Percentiles rank a stretch among this genome's conserved stretches.
Conservation (phyloP, 1,140 invertebrate species). For the Microplitis demolitor region DNA sequence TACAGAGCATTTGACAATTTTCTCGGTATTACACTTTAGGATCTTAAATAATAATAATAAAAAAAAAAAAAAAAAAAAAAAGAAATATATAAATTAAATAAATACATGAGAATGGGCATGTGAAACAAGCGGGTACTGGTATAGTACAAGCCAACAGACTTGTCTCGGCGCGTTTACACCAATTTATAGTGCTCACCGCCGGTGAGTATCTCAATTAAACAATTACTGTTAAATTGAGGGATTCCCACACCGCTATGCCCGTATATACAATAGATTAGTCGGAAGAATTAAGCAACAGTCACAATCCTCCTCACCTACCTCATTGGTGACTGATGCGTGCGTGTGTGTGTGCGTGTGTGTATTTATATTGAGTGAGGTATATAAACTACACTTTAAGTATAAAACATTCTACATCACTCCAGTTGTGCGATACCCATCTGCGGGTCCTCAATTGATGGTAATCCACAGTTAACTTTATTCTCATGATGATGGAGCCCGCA, state of each 20-base stretch:
- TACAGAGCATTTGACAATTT: background rate
- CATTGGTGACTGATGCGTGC: background rate
- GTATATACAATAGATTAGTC: slow-evolving; percentile 41
- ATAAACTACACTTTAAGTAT: background rate
- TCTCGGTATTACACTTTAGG: background rate
- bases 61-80: slow-evolving; percentile 7
- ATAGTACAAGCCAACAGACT: background rate
- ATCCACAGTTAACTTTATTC: slow-evolving; percentile 7
- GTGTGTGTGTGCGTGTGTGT: background rate
- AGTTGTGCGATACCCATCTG: background rate
- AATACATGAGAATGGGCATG: background rate
- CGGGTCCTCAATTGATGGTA: slow-evolving; percentile 16
- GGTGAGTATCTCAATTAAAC: slow-evolving; percentile 53
- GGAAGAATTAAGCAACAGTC: background rate
- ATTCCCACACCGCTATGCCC: slow-evolving; percentile 44
- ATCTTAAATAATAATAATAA: slow-evolving; percentile 3
- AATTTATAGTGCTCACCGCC: slow-evolving; percentile 25
- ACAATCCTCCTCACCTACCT: slow-evolving; percentile 6
- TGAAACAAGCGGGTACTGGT: background rate
- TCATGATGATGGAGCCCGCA: background rate
- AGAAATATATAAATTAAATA: too few relatives aligned
- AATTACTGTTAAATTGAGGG: slow-evolving; percentile 52
- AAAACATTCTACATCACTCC: background rate
- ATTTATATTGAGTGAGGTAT: background rate
- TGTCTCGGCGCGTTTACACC: slow-evolving; percentile 11